A percentile compares a stretch with the other conserved stretches of the same genome.
Evolutionary conservation across 2,888 invertebrate genomes (phyloP).

Genomic region (Smittia sp.): DNA sequence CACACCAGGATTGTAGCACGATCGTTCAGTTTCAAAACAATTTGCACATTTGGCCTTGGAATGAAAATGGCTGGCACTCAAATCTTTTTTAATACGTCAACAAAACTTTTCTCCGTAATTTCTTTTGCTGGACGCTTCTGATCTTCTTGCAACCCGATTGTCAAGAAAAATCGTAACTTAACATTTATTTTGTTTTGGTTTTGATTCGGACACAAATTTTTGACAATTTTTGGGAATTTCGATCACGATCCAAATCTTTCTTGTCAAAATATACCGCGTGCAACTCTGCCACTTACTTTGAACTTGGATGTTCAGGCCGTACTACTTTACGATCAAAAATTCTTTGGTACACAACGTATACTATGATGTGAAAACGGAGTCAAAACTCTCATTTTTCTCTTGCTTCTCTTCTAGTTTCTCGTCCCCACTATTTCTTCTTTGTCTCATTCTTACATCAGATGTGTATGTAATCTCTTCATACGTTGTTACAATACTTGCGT

Average conservation of each 20-base stretch:
- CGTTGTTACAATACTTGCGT: too few relatives aligned
- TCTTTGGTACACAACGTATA: neutral
- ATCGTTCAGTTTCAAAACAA: too few relatives aligned
- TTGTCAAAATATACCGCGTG: neutral
- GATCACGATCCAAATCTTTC: neutral
- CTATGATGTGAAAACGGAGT: neutral
- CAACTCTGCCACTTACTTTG: neutral
- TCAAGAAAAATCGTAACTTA: too few relatives aligned
- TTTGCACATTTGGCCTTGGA: too few relatives aligned
- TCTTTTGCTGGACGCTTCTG: too few relatives aligned
- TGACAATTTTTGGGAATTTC: neutral
- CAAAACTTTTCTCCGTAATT: neutral
- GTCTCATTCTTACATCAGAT: too few relatives aligned
- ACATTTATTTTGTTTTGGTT: too few relatives aligned
- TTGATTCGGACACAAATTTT: too few relatives aligned
- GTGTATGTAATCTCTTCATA: too few relatives aligned
- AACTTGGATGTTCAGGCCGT: constrained; percentile 21
- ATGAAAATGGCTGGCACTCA: neutral
- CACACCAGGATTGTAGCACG: too few relatives aligned
- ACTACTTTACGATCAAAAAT: constrained; percentile 13
- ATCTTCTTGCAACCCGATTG: too few relatives aligned
- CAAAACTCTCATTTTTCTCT: neutral
- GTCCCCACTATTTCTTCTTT: constrained; percentile 11
- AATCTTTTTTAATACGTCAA: constrained; percentile 3
- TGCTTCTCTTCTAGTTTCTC: neutral